Evolutionary conservation across 2,888 invertebrate genomes (phyloP), one percentile per base, ranked within the genome.

Genomic region (Mongoloraphidia duomilia): DNA sequence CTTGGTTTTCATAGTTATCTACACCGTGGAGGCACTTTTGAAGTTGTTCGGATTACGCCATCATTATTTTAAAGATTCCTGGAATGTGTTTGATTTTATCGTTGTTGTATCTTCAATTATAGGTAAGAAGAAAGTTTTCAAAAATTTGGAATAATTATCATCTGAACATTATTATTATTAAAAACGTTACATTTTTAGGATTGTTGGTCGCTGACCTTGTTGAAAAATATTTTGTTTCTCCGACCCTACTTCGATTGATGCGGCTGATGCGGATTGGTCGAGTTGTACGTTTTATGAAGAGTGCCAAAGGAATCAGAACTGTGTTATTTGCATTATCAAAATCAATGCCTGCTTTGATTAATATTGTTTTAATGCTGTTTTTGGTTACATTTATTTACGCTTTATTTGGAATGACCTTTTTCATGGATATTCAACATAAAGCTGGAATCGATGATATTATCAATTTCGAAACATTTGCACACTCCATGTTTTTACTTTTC

Each of bases 321-420:
- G 75, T 97, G 62, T 78, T 97, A 62, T 97, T 97, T 71, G 96
- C 96, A 59, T 75, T 97, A 70, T 95, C 95, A 67, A 96, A 97
- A 87, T 96, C 96, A 62, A 78, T 97, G 72, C 97, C 97, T 62
- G 96, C 97, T 61, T 81, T 97, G 59, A 95, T 97, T 80, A 97
- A 97, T 77, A 97, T 97, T 71, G 96, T 95, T 72, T 80, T 97
- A 63, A 80, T 97, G 64, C 82, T 97, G 64, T 95, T 96, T 74
- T 80, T 97, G 65, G 94, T 97, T 67, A 96, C 97, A 92, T 97
- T 96, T 75, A 97, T 97, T 75, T 97, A 95, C 71, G 94, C 95
- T 63, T 96, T 96, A 67, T 96, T 97, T 69, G 97, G 97, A 61
- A 97, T 97, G 96, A 94, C 93, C 53, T 97, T 97, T 78, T 97